A percentile compares a stretch with the other conserved stretches of the same genome.
These are phyloP conservation scores for Rhea americana DNA, from an alignment of 2,113 vertebrate genomes.

Conservation along the genomic window DNA sequence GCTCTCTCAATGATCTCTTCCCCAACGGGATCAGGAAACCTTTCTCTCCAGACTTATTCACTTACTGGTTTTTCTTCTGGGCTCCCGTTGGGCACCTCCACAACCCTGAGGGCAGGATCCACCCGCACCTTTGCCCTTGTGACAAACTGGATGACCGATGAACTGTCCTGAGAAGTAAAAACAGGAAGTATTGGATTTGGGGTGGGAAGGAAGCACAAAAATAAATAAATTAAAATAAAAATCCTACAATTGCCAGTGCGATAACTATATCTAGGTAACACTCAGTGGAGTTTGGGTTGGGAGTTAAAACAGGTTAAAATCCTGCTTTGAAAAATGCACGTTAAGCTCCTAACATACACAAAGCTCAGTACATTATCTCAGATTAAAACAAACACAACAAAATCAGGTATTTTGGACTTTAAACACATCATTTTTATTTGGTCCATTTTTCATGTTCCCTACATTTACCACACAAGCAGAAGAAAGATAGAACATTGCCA, in stretches of 20 bases:
- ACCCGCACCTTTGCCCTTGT: slow-evolving; percentile 83
- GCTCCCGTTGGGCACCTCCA: slow-evolving; percentile 85
- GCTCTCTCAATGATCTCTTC: not conserved
- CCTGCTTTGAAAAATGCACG: not conserved
- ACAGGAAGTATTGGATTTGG: not conserved
- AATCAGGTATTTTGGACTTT: not conserved
- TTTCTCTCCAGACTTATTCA: slow-evolving; percentile 35
- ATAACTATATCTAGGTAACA: not conserved
- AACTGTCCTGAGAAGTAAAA: slow-evolving; percentile 85
- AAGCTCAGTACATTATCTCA: not conserved
- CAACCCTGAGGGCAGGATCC: slow-evolving; percentile 77
- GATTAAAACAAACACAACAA: not conserved
- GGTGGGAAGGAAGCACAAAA: not conserved
- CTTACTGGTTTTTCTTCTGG: slow-evolving; percentile 90
- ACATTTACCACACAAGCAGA: not conserved
- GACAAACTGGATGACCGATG: slow-evolving; percentile 96
- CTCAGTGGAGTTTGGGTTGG: not conserved
- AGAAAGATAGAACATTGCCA: not conserved
- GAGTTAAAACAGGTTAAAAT: not conserved
- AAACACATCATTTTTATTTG: not conserved
- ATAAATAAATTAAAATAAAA: not conserved
- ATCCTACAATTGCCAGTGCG: not conserved
- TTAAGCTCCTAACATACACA: not conserved
- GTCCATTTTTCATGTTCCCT: not conserved
- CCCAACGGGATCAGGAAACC: not conserved